Percentiles rank a stretch among this genome's conserved stretches.
Evolutionary conservation across 2,113 vertebrate genomes (phyloP).

Genomic region (Psittacula cyanocephala): DNA sequence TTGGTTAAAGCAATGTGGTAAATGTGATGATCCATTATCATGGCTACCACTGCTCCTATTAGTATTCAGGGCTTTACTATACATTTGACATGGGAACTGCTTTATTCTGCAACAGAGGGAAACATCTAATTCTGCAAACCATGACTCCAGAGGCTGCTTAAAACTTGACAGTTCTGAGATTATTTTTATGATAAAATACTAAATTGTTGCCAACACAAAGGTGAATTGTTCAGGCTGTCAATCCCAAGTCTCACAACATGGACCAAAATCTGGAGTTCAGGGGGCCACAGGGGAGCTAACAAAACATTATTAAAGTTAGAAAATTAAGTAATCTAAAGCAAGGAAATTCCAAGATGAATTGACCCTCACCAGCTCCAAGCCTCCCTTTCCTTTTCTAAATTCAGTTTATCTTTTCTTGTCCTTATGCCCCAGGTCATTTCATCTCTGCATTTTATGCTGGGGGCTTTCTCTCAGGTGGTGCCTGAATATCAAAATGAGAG

Average conservation of each 20-base stretch:
- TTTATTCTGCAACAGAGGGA: background rate
- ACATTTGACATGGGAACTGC: background rate
- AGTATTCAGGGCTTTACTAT: background rate
- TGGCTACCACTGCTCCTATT: background rate
- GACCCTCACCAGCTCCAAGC: background rate
- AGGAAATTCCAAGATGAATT: conserved; percentile 12
- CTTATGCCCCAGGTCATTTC: background rate
- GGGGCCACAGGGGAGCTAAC: background rate
- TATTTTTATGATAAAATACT: conserved; percentile 48
- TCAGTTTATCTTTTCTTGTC: background rate
- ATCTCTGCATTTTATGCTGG: background rate
- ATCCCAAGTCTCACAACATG: background rate
- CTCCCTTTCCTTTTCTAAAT: background rate
- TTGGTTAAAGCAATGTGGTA: background rate
- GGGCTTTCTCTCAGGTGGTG: background rate
- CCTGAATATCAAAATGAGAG: background rate
- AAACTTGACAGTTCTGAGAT: conserved; percentile 34
- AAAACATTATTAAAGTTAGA: background rate
- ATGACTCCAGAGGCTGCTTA: conserved; percentile 17
- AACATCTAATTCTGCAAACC: conserved; percentile 28
- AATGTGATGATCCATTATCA: background rate
- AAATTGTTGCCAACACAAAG: conserved; percentile 36
- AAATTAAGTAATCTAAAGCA: conserved; percentile 4
- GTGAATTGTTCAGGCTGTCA: conserved; percentile 51
- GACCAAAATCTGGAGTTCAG: background rate